Percentiles rank a stretch among this genome's conserved stretches.
Conservation (phyloP, 2,797 vertebrate species). For the Phoeniculus purpureus region DNA sequence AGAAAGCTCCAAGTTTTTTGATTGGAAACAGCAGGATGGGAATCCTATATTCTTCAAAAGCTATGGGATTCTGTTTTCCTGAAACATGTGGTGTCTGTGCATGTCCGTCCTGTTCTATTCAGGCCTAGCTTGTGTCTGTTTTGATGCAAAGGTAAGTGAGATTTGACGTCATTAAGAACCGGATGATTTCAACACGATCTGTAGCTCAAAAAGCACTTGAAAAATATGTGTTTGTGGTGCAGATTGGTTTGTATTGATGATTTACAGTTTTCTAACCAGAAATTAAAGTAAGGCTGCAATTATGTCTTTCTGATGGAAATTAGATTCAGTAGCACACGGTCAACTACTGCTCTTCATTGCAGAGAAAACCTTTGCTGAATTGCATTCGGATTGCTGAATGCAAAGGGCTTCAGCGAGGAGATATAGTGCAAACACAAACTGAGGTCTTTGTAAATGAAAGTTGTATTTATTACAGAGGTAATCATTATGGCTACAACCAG, state of each 20-base stretch:
- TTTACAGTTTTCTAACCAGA: slow-evolving; percentile 25
- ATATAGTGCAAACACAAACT: neutral
- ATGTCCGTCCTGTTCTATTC: neutral
- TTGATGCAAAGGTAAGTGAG: neutral
- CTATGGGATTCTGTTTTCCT: neutral
- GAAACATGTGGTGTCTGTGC: neutral
- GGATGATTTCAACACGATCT: neutral
- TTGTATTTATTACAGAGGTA: slow-evolving; percentile 18
- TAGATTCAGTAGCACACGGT: neutral
- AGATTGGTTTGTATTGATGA: slow-evolving; percentile 28
- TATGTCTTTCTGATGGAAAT: slow-evolving; percentile 27
- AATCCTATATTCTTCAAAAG: neutral
- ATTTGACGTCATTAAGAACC: slow-evolving; percentile 17
- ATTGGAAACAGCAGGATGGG: slow-evolving; percentile 33
- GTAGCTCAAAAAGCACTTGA: slow-evolving; percentile 22
- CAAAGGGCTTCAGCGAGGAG: neutral
- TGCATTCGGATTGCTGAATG: neutral
- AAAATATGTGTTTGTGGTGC: neutral
- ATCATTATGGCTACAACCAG: neutral
- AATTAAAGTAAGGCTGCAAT: slow-evolving; percentile 17
- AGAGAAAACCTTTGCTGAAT: neutral
- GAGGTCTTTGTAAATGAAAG: neutral
- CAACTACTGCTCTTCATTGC: neutral
- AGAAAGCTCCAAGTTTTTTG: neutral
- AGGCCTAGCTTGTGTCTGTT: neutral